Base-by-base conservation (phyloP, 1,140 invertebrate genomes). In the Zaprionus kolodkinae region DNA sequence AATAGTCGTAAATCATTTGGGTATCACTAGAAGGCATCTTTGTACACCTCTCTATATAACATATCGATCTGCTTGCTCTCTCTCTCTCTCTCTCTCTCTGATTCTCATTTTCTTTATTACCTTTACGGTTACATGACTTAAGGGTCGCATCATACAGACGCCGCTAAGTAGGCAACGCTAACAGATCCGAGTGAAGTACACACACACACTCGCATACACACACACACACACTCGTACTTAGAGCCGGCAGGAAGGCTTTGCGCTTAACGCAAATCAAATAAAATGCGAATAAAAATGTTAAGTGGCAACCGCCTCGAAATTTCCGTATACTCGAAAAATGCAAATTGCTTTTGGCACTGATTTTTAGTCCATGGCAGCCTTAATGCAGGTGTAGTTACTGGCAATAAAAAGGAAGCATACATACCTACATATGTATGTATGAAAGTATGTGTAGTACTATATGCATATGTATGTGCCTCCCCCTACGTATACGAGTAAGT, bases 281-380 rank as follows among this genome's bases (percentile, higher is more conserved):
- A 82, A 87, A 87, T 56, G 63, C 70, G 62, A 86, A 77, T 79
- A 79, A 86, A 87, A 82, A 87, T 79, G 69, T 69, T 77, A 72
- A 63, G 76, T 60, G 73, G 72, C 72, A 70, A 75, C 45, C 55
- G 48, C n/a, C 79, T 67, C 43, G 40, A 55, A 67, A 64, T 79
- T 81, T 82, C 74, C 65, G 63, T 64, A 62, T 59, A 38, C 59
- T 59, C 56, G 68, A 61, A 72, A 72, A 63, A 85, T 84, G 81
- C 54, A 85, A 85, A 85, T 84, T 72, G 70, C 78, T 84, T 80
- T 84, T 63, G 74, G 69, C 78, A 63, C 72, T 71, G 62, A 67
- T 68, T 73, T 70, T 45, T 64, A 55, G 40, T 65, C 25, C 48
- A 30, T 48, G 36, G 12, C 43, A n/a, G 13, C 63, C 21, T 56